Conservation (phyloP, 2,797 vertebrate genomes). For the Dendrocincla fuliginosa region DNA sequence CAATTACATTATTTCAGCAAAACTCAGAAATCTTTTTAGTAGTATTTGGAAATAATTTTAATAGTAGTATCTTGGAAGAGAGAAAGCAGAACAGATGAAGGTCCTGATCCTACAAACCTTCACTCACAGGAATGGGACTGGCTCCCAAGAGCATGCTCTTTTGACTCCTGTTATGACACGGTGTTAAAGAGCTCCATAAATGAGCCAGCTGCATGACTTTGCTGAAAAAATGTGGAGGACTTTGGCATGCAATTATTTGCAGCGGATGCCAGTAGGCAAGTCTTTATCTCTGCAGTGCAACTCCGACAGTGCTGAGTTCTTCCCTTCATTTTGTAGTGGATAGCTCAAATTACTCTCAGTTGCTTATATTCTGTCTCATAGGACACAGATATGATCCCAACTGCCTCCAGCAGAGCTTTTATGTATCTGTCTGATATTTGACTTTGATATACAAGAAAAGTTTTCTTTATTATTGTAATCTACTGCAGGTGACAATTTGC, state of each 20-base stretch:
- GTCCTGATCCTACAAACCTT: not conserved
- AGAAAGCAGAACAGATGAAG: not conserved
- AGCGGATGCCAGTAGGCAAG: not conserved
- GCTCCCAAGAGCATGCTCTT: not conserved
- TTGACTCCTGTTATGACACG: not conserved
- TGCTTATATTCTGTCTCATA: not conserved
- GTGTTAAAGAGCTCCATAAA: not conserved
- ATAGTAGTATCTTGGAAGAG: not conserved
- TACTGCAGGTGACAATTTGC: not conserved
- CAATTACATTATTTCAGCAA: not conserved
- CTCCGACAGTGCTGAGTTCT: not conserved
- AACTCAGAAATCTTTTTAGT: not conserved
- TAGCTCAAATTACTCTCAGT: not conserved
- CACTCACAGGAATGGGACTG: not conserved
- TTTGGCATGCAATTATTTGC: not conserved
- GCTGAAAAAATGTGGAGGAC: not conserved
- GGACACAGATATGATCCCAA: not conserved
- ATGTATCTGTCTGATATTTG: not conserved
- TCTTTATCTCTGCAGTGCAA: not conserved
- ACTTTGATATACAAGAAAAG: not conserved
- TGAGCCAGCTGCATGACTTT: not conserved
- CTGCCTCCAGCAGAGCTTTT: not conserved
- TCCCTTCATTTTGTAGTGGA: not conserved
- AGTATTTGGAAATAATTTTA: not conserved
- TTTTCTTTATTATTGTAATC: not conserved